phyloP scores from a whole-genome alignment of 1,140 invertebrate genomes.

The Drosophila tristis region DNA sequence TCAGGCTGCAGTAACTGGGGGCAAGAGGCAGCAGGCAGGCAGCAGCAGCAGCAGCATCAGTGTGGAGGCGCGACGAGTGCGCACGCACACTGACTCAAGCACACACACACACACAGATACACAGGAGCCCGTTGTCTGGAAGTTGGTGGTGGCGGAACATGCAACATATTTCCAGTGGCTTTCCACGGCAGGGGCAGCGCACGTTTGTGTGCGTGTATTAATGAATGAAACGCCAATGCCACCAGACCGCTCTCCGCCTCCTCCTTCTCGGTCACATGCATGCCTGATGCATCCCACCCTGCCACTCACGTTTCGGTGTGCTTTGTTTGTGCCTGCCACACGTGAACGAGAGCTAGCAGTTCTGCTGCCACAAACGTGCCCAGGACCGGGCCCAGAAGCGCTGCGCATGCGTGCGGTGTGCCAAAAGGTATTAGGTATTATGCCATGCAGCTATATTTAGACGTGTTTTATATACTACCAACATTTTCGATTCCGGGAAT shows the following conservation, averaged over 20 bases:
- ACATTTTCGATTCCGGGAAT: background rate
- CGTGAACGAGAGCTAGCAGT: conserved; percentile 39
- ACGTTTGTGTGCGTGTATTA: conserved; percentile 69
- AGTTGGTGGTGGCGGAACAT: conserved; percentile 47
- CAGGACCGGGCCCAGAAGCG: conserved; percentile 9
- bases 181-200: conserved; percentile 1
- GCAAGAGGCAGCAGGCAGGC: conserved; percentile 65
- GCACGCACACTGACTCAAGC: conserved; percentile 62
- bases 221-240: conserved; percentile 78
- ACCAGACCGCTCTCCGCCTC: conserved; percentile 24
- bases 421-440: conserved; percentile 44
- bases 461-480: background rate
- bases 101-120: conserved; percentile 18
- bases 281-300: background rate
- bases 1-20: conserved; percentile 54
- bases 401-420: conserved; percentile 32
- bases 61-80: conserved; percentile 79
- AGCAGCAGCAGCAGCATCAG: conserved; percentile 51
- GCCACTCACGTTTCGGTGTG: conserved; percentile 43
- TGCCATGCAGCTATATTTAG: background rate
- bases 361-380: conserved; percentile 24
- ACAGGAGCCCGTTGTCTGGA: conserved; percentile 45
- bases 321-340: conserved; percentile 20
- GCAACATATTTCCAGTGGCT: conserved; percentile 67
- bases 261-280: conserved; percentile 8